Evolutionary conservation across 2,113 vertebrate genomes (phyloP), one percentile per base, ranked within the genome.

Genomic region (Cavia aperea): DNA sequence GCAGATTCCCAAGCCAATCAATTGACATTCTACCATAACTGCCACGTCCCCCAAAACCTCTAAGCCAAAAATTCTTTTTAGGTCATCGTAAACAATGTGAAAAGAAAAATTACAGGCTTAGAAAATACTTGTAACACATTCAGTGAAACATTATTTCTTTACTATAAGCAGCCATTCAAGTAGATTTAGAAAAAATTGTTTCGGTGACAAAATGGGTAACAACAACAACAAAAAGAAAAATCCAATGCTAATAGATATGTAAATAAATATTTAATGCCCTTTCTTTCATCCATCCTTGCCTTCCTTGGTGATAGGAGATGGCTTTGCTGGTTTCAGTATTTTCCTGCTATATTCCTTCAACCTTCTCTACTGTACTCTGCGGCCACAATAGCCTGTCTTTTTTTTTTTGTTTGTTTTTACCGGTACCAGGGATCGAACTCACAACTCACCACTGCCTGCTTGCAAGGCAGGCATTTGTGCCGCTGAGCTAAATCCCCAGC

Each of bases 131-230:
- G 62, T 78, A 91, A 93, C 46, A 87, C 24, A 24, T 36, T 68
- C 78, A n/a, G 49, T 26, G 16, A 31, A 51, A 78, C 13, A 19
- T 83, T 93, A 46, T 63, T 63, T 93, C 56, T 6, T 66, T 75
- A 31, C 60, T 70, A 79, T 33, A 81, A 72, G 63, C 54, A 78
- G 11, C 10, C 66, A 51, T 66, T 83, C 65, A 88, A 46, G 29
- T 92, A 46, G 60, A 79, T 91, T 39, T 39, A 91, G 60, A 56
- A 58, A 81, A 95, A 88, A 91, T 49, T 77, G 62, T 77, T 33
- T 49, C 51, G 46, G 23, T 78, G 70, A 63, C 46, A 79, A 87
- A 88, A 65, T 78, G 14, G 54, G 12, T 62, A 56, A 91, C 70
- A 88, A 60, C 58, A 60, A 60, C 16, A 60, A 60, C 31, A 54